Evolutionary conservation across 2,113 vertebrate species (phyloP), one percentile per base, ranked within the genome.

Genomic region (Daubentonia madagascariensis): DNA sequence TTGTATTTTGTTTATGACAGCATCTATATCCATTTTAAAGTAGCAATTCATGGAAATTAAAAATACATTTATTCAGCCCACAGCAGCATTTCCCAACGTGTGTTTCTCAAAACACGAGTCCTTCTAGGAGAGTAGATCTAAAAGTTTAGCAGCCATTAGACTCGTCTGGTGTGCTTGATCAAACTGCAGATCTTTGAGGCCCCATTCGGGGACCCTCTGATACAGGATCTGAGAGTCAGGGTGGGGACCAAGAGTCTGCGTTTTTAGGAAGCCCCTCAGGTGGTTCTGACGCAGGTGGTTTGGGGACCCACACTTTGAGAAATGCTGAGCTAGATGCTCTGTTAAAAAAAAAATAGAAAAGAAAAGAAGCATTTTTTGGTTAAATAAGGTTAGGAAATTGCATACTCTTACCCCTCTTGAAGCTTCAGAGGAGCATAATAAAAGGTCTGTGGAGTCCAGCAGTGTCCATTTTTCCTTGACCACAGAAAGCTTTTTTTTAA

Each of bases 1-100:
- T 65, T 57, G 48, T 59, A 45, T 93, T 83, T 97, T 92, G 80
- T 81, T 96, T 91, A 81, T 80, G 76, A 76, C n/a, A 68, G 50
- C 76, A 18, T 28, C 79, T 61, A 18, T 40, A 52, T 52, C 20
- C 65, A 80, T 79, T 89, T 93, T 70, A 59, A 87, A 86, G 91
- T n/a, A 92, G 40, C 73, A 81, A 28, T 68, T 76, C 57, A 3
- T 59, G 65, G 50, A 93, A 76, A 23, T 76, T 78, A 37, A 91
- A 88, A 76, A 78, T 48, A 6, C 35, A 40, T 72, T 73, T 75
- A 81, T 75, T 92, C 50, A 28, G 1, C 57, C 17, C 40, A 18
- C 23, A 50, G 35, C 40, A 79, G 59, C 8, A 0, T 80, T 89
- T 89, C 43, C 87, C n/a, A 18, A 80, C 32, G 63, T 40, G 6